Percentiles rank a stretch among this genome's conserved stretches.
Conservation (phyloP, 2,888 invertebrate species). For the Halictus quadricinctus region DNA sequence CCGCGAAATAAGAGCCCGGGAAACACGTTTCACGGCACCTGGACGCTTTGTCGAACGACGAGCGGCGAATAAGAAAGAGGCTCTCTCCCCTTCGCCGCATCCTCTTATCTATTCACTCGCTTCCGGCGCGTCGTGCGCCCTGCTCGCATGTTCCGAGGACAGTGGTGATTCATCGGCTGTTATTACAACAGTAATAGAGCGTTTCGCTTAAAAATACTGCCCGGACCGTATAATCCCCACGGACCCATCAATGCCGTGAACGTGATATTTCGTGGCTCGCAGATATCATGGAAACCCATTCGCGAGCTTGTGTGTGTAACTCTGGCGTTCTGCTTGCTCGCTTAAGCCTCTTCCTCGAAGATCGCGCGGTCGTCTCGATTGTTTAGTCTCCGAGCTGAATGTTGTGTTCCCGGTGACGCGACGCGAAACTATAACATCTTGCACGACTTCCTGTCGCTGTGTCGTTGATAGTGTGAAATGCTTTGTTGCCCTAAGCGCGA, state of each 20-base stretch:
- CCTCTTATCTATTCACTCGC: constrained; percentile 50
- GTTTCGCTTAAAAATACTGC: constrained; percentile 69
- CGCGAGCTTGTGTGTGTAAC: not conserved
- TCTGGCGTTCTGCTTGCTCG: too few species aligned
- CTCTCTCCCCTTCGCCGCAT: constrained; percentile 33
- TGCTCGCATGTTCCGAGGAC: constrained; percentile 66
- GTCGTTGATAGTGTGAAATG: not conserved
- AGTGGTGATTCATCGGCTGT: constrained; percentile 74
- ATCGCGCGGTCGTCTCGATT: not conserved
- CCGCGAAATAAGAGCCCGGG: constrained; percentile 12
- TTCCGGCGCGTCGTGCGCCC: constrained; percentile 62
- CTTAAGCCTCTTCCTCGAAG: not conserved
- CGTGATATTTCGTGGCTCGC: not conserved
- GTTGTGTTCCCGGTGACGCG: not conserved
- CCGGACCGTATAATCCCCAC: not conserved
- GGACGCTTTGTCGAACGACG: constrained; percentile 35
- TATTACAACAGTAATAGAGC: constrained; percentile 76
- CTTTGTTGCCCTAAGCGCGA: not conserved
- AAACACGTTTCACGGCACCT: constrained; percentile 26
- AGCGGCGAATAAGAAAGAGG: constrained; percentile 23
- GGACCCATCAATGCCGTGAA: not conserved
- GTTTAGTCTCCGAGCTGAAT: constrained; percentile 19
- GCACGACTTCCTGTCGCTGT: not conserved
- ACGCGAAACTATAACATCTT: not conserved
- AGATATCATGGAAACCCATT: not conserved